Evolutionary conservation across 2,888 invertebrate species (phyloP).

Genomic region (Pseudococcus longispinus): DNA sequence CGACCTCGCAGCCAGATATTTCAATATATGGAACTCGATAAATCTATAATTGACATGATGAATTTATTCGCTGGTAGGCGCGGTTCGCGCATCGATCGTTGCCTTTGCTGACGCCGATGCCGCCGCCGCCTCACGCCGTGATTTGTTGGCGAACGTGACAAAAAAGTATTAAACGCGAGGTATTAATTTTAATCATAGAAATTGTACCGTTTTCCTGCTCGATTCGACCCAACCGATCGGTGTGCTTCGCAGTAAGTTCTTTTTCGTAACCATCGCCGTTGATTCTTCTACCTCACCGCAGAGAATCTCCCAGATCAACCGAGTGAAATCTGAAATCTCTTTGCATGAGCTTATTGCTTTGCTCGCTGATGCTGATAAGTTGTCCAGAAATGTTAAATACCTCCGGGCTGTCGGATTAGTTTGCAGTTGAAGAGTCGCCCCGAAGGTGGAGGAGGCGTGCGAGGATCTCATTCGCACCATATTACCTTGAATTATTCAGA

Average conservation of each 20-base stretch:
- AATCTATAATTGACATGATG: constrained; percentile 33
- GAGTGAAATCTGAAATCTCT: background rate
- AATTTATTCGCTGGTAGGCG: constrained; percentile 13
- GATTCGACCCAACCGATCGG: background rate
- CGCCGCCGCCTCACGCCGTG: background rate
- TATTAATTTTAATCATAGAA: constrained; percentile 18
- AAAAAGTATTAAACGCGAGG: constrained; percentile 36
- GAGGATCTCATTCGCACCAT: background rate
- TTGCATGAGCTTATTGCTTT: background rate
- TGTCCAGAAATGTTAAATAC: background rate
- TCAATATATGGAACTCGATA: constrained; percentile 28
- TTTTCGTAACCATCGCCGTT: background rate
- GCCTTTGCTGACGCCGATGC: background rate
- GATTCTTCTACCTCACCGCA: background rate
- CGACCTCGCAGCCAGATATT: constrained; percentile 26
- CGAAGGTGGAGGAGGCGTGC: background rate
- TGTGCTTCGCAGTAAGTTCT: background rate
- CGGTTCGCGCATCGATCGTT: constrained; percentile 2
- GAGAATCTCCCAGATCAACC: background rate
- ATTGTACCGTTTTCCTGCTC: background rate
- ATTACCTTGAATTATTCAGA: constrained; percentile 7
- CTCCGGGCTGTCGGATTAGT: background rate
- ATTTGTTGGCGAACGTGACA: constrained; percentile 34
- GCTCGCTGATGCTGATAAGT: background rate
- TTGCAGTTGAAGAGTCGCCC: background rate